These are phyloP conservation scores for Zonitis immaculata DNA, from an alignment of 2,888 invertebrate genomes.

Conservation along the genomic window DNA sequence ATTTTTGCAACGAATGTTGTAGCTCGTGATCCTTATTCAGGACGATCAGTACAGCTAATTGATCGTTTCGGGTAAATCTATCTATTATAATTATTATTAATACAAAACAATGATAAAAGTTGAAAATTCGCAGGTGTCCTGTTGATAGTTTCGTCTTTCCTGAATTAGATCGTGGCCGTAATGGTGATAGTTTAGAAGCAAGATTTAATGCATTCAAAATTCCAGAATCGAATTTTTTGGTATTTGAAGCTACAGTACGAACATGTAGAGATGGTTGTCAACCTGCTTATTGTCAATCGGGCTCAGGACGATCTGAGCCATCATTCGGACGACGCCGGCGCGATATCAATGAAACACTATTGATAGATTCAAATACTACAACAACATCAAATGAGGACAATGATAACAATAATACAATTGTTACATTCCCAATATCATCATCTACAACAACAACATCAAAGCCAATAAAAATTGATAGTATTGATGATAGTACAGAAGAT, in stretches of 20 bases:
- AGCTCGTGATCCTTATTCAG: conserved; percentile 88
- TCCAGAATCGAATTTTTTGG: conserved; percentile 88
- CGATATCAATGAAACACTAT: conserved; percentile 46
- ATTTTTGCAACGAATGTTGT: conserved; percentile 92
- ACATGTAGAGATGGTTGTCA: conserved; percentile 88
- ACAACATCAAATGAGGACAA: conserved; percentile 18
- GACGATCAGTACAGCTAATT: conserved; percentile 82
- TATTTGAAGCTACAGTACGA: conserved; percentile 87
- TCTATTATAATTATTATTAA: background rate
- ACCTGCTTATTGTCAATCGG: conserved; percentile 80
- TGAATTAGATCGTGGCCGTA: conserved; percentile 78
- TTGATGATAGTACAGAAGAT: conserved; percentile 50
- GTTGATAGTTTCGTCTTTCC: conserved; percentile 91
- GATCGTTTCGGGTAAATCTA: conserved; percentile 76
- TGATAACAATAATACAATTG: conserved; percentile 36
- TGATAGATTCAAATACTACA: conserved; percentile 29
- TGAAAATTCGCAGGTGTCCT: conserved; percentile 64
- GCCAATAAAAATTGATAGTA: conserved; percentile 48
- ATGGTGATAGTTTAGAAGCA: conserved; percentile 82
- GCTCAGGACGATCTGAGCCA: conserved; percentile 69
- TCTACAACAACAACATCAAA: conserved; percentile 25
- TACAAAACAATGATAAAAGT: background rate
- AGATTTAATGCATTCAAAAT: conserved; percentile 92
- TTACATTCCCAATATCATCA: conserved; percentile 46
- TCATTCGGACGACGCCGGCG: conserved; percentile 73